Conservation (phyloP, 2,797 vertebrate genomes). For the Danio jaintianensis region DNA sequence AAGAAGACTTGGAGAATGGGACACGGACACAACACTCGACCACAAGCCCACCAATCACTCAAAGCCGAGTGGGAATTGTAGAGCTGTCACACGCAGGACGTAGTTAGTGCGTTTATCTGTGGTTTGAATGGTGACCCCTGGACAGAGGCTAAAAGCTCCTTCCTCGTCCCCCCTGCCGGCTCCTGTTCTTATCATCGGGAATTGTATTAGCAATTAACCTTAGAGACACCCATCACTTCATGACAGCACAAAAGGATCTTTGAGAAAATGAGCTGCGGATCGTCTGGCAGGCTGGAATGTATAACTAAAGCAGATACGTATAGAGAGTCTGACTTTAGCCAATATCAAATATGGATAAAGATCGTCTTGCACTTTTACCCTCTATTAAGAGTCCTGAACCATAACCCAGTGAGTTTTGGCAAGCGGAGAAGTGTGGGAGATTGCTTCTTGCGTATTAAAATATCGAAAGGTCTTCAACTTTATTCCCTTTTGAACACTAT, state of each 20-base stretch:
- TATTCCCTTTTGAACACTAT: conserved; percentile 27
- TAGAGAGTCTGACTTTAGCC: conserved; percentile 50
- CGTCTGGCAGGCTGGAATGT: conserved; percentile 42
- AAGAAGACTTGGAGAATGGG: conserved; percentile 44
- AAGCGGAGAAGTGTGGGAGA: conserved; percentile 26
- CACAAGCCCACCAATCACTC: conserved; percentile 44
- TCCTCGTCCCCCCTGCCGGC: conserved; percentile 34
- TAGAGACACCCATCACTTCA: conserved; percentile 47
- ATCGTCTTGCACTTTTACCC: conserved; percentile 57
- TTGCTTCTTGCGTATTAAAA: conserved; percentile 45
- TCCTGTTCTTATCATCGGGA: conserved; percentile 47
- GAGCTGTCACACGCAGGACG: conserved; percentile 44
- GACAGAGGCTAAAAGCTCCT: conserved; percentile 25
- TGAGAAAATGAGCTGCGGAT: conserved; percentile 46
- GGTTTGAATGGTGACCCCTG: conserved; percentile 27
- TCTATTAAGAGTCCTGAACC: conserved; percentile 54
- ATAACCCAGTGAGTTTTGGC: conserved; percentile 52
- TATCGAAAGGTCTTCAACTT: conserved; percentile 42
- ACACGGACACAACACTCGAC: conserved; percentile 41
- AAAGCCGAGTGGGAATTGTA: conserved; percentile 30
- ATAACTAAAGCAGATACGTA: conserved; percentile 42
- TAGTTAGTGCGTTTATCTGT: conserved; percentile 29
- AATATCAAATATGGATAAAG: conserved; percentile 57
- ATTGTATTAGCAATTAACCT: conserved; percentile 61
- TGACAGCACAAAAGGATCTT: conserved; percentile 49